Base-by-base conservation (phyloP, 2,113 vertebrate species). In the Plestiodon gilberti region DNA sequence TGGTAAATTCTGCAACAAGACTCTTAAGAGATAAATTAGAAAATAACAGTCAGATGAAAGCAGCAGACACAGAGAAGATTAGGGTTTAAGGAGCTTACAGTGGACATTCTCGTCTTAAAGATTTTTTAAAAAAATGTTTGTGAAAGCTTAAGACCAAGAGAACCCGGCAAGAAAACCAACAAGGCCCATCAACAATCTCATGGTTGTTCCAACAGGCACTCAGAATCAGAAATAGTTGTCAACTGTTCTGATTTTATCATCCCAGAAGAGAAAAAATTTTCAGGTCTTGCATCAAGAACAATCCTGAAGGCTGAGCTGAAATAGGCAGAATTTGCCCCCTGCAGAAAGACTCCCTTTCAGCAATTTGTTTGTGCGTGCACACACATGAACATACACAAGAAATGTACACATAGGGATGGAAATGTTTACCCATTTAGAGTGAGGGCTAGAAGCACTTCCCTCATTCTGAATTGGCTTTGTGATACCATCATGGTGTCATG, bases 41-140 rank as follows among this genome's bases (percentile, higher is more conserved):
- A 89, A 94, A 92, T 78, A 94, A 91, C 87, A 74, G 92, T 43
- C 81, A 95, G 73, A 91, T 82, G 33, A 83, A 93, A 92, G 77
- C 64, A 90, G 65, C 82, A 30, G 74, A 89, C 43, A 89, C 3
- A 87, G 82, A 87, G 30, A 90, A 88, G 89, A 92, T 92, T 93
- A 93, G 71, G 73, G 85, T 87, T 91, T 93, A 94, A 92, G 91
- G 81, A 95, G 90, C 88, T 95, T 94, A 94, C n/a, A 77, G 57
- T 86, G 89, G 48, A 77, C 89, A 82, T 87, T 93, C 88, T 89
- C 87, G 62, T 83, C 73, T 89, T 83, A 69, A 23, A 84, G n/a
- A 89, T 83, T 57, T 92, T 78, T 84, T 73, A 71, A n/a, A n/a
- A n/a, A n/a, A n/a, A 86, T 87, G 43, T n/a, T 90, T 86, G 77